Evolutionary conservation across 1,140 invertebrate species (phyloP).

Genomic region (Bursaphelenchus mucronatus): DNA sequence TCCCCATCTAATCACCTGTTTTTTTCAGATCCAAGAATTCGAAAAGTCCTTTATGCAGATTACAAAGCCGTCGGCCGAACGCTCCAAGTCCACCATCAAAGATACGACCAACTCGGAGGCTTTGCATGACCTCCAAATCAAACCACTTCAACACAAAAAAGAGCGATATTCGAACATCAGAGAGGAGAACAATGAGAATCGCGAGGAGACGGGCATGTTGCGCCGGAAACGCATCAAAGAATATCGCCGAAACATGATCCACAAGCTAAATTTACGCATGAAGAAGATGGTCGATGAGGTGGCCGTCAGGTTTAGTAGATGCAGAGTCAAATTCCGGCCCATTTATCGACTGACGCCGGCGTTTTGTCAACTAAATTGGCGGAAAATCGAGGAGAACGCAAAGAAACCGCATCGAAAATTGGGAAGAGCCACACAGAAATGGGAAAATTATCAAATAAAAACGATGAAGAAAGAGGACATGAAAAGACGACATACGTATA

Average conservation of each 20-base stretch:
- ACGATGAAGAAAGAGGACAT: background rate
- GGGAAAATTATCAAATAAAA: conserved; percentile 13
- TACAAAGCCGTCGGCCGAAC: no score
- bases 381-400: background rate
- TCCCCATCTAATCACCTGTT: no score
- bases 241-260: conserved; percentile 20
- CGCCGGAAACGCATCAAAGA: conserved; percentile 1
- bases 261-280: conserved; percentile 14
- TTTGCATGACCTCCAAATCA: no score
- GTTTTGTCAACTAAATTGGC: conserved; percentile 5
- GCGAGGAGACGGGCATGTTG: background rate
- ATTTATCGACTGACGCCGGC: background rate
- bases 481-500: no score
- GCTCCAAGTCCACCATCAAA: no score
- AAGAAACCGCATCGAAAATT: no score
- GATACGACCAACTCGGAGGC: no score
- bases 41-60: no score
- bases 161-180: no score
- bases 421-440: background rate
- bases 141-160: no score
- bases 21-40: no score
- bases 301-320: background rate
- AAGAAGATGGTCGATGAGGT: conserved; percentile 18
- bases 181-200: no score
- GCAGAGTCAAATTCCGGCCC: background rate